Evolutionary conservation across 2,113 vertebrate genomes (phyloP).

Genomic region (Oryzias celebensis): DNA sequence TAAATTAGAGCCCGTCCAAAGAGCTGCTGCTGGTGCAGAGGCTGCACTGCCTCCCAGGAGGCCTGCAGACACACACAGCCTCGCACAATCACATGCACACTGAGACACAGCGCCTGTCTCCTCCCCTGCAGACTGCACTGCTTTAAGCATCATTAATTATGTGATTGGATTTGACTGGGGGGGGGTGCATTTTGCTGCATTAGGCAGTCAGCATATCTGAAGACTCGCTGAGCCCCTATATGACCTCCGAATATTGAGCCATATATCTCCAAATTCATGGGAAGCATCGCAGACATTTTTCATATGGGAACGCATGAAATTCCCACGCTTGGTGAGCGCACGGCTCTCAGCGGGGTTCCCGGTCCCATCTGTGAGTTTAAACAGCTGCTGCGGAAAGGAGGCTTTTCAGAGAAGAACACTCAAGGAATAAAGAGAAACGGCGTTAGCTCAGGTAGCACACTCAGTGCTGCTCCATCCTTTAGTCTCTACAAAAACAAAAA

Average conservation of each 20-base stretch:
- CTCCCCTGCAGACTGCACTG: slow-evolving; percentile 38
- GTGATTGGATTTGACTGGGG: slow-evolving; percentile 57
- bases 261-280: slow-evolving; percentile 3
- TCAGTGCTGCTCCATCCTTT: too few relatives aligned
- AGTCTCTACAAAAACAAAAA: too few relatives aligned
- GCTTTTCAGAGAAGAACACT: not conserved
- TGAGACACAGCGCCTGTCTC: slow-evolving; percentile 28
- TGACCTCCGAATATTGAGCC: slow-evolving; percentile 27
- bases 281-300: slow-evolving; percentile 4
- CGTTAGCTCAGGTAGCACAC: too few relatives aligned
- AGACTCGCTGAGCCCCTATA: slow-evolving; percentile 12
- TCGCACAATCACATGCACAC: slow-evolving; percentile 5
- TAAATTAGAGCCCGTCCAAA: slow-evolving; percentile 69
- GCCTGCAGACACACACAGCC: slow-evolving; percentile 48
- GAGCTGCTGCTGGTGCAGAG: slow-evolving; percentile 53
- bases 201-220: slow-evolving; percentile 27
- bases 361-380: slow-evolving; percentile 14
- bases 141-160: slow-evolving; percentile 62
- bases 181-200: slow-evolving; percentile 24
- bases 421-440: not conserved
- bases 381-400: slow-evolving; percentile 13
- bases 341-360: not conserved
- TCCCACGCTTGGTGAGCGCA: slow-evolving; percentile 7
- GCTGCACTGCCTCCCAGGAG: slow-evolving; percentile 66
- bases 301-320: slow-evolving; percentile 12